Base-by-base conservation (phyloP, 53 echinoderm and acorn worm genomes). In the Zoroaster sp. region DNA sequence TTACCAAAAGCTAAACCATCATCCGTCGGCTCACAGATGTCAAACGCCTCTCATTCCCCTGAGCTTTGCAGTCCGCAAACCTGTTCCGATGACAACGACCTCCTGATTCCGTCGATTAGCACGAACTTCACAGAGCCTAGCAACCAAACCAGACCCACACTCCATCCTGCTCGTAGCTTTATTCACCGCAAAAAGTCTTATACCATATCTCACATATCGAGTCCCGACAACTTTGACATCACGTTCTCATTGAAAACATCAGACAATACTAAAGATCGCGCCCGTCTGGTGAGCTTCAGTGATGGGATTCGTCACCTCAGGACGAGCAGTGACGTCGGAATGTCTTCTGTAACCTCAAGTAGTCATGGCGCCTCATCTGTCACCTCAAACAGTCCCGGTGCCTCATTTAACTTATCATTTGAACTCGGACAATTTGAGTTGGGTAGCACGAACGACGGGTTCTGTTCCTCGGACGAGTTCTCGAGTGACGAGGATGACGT, bases 401-500 rank as follows among this genome's bases (percentile, higher is more conserved):
- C 18, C 59, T 36, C 83, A 7, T 25, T 33, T n/a, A 14, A 20
- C 51, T 46, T 21, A 0, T 28, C 69, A 14, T 13, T 52, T 6
- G 21, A n/a, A 71, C 31, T 51, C 28, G 52, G 71, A n/a, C 70
- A 49, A 15, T 51, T 71, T 4, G 85, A 85, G 7, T 14, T 31
- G 13, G 83, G 83, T 12, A 42, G 13, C 7, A 42, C 39, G 36
- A 85, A 85, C 69, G 20, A 23, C 66, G 51, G 46, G 21, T 71
- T 34, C 45, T 70, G 25, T 18, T 69, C 66, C 21, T 81, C 70
- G 3, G 85, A 85, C 10, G 70, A 85, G 18, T 85, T 7, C 28
- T 71, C 85, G 40, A 85, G 85, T 33, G 69, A 71, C 35, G 85
- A 85, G 1, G 85, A 85, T 41, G 85, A 71, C 34, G 71, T 85